Evolutionary conservation across 2,797 vertebrate species (phyloP).

Genomic region (Parotocinclus haroldoi): DNA sequence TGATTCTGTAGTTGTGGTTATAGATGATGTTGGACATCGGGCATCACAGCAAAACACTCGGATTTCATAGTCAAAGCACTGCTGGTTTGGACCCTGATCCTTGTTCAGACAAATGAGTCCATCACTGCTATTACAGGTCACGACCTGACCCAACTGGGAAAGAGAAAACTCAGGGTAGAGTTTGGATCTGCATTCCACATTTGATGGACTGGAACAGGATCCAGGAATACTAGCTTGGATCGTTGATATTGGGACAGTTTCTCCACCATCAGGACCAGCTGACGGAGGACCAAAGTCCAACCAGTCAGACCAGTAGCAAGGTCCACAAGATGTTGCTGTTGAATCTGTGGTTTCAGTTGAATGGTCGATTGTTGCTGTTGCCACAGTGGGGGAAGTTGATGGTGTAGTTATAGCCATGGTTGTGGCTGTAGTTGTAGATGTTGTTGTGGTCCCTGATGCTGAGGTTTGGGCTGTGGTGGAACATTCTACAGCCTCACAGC

Average conservation of each 20-base stretch:
- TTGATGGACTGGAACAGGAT: constrained; percentile 17
- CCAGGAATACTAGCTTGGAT: constrained; percentile 25
- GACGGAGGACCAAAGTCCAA: constrained; percentile 41
- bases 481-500: constrained; percentile 45
- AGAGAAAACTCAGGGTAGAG: constrained; percentile 22
- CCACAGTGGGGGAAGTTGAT: background rate
- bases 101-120: constrained; percentile 28
- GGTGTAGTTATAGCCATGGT: background rate
- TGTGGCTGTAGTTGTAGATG: background rate
- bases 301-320: constrained; percentile 34
- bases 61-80: constrained; percentile 41
- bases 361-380: background rate
- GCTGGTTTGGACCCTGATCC: constrained; percentile 21
- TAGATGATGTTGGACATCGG: constrained; percentile 7
- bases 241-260: constrained; percentile 42
- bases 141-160: constrained; percentile 29
- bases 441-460: background rate
- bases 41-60: constrained; percentile 25
- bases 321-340: background rate
- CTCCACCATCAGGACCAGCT: constrained; percentile 43
- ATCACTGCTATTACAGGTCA: constrained; percentile 21
- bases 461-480: constrained; percentile 8
- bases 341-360: background rate
- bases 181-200: constrained; percentile 36
- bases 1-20: background rate